Percentiles rank a stretch among this genome's conserved stretches.
Conservation (phyloP, 2,797 vertebrate species). For the Lithobates sylvaticus region DNA sequence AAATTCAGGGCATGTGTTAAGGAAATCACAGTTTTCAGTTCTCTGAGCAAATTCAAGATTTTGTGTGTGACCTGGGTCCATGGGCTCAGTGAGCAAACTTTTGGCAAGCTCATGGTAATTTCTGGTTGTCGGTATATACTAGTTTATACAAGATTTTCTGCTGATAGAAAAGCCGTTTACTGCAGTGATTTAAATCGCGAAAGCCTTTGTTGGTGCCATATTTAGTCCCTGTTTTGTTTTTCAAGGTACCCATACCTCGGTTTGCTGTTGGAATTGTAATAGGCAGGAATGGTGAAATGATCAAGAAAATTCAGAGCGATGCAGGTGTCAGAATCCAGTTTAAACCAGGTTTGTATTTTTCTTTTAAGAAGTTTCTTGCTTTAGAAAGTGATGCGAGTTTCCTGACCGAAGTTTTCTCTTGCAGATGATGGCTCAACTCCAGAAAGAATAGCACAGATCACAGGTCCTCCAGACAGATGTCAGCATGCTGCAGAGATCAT, state of each 20-base stretch:
- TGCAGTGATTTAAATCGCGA: too few species aligned
- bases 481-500: constrained; percentile 98
- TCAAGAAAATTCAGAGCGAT: constrained; percentile 99
- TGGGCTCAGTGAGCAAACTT: too few species aligned
- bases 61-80: too few species aligned
- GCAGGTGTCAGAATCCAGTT: constrained; percentile 98
- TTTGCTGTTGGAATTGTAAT: constrained; percentile 99
- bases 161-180: too few species aligned
- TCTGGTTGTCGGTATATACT: too few species aligned
- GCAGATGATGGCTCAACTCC: constrained; percentile 96
- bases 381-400: not conserved
- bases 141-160: too few species aligned
- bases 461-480: constrained; percentile 95
- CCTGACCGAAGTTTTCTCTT: constrained; percentile 46
- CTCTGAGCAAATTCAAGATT: too few species aligned
- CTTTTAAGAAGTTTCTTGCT: not conserved
- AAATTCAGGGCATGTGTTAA: too few species aligned
- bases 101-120: too few species aligned
- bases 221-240: not conserved
- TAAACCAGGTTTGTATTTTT: constrained; percentile 87
- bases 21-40: too few species aligned
- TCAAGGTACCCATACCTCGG: constrained; percentile 93
- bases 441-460: constrained; percentile 98
- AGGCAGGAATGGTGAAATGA: constrained; percentile 98
- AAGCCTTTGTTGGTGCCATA: too few species aligned